Percentiles rank a stretch among this genome's conserved stretches.
These are phyloP conservation scores for Anadara kagoshimensis DNA, from an alignment of 1,140 invertebrate genomes.

Conservation along the genomic window DNA sequence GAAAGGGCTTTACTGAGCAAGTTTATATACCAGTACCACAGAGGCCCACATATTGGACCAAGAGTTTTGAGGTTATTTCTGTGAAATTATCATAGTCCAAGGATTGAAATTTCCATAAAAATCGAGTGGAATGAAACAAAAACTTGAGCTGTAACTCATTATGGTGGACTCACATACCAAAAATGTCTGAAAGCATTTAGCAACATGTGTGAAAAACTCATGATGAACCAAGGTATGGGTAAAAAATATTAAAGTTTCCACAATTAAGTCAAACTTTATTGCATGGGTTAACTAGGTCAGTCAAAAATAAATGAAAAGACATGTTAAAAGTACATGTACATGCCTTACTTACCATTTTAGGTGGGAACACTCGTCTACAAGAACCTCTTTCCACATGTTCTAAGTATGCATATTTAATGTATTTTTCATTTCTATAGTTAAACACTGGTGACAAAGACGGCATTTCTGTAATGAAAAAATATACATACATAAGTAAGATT, in stretches of 20 bases:
- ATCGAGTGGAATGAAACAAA: too few relatives aligned
- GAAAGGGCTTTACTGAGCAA: background rate
- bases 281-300: too few relatives aligned
- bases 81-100: too few relatives aligned
- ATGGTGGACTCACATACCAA: background rate
- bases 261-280: too few relatives aligned
- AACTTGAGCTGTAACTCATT: background rate
- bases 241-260: too few relatives aligned
- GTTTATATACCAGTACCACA: background rate
- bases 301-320: too few relatives aligned
- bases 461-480: constrained; percentile 79
- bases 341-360: constrained; percentile 79
- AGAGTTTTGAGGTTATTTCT: background rate
- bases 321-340: too few relatives aligned
- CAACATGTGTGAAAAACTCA: background rate
- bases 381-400: constrained; percentile 87
- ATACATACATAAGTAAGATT: too few relatives aligned
- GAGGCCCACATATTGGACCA: background rate
- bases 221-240: too few relatives aligned
- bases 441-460: constrained; percentile 85
- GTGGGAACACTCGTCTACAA: constrained; percentile 87
- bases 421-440: constrained; percentile 77
- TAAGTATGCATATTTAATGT: constrained; percentile 81
- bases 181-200: background rate
- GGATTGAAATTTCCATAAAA: too few relatives aligned